Evolutionary conservation across 2,888 invertebrate species (phyloP).

Genomic region (Lobophora halterata): DNA sequence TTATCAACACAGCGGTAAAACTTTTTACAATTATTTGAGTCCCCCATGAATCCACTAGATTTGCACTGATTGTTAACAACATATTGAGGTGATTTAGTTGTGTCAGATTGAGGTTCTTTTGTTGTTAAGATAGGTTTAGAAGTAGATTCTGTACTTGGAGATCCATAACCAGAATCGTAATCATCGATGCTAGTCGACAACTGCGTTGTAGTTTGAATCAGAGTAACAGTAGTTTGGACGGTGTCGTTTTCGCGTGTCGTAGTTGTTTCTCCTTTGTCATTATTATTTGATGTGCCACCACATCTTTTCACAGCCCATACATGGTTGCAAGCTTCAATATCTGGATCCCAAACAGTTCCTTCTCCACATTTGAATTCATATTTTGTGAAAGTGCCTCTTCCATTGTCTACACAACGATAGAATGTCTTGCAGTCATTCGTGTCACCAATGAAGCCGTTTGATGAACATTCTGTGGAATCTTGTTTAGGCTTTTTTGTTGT

Average conservation of each 20-base stretch:
- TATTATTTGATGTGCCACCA: slow-evolving; percentile 27
- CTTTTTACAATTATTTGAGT: slow-evolving; percentile 80
- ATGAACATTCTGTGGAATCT: slow-evolving; percentile 23
- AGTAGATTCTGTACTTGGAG: slow-evolving; percentile 9
- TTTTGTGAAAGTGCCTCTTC: slow-evolving; percentile 61
- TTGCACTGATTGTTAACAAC: slow-evolving; percentile 47
- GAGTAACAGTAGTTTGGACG: neutral
- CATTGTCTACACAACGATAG: slow-evolving; percentile 82
- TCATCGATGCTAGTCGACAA: slow-evolving; percentile 2
- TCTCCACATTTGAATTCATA: slow-evolving; percentile 80
- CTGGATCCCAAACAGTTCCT: slow-evolving; percentile 82
- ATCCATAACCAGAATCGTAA: slow-evolving; percentile 22
- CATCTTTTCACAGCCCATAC: slow-evolving; percentile 64
- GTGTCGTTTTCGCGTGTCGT: too few relatives aligned
- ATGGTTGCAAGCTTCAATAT: slow-evolving; percentile 80
- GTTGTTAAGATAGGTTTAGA: slow-evolving; percentile 10
- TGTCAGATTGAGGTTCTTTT: slow-evolving; percentile 3
- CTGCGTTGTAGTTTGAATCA: neutral
- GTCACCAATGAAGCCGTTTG: slow-evolving; percentile 19
- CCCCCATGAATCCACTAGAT: slow-evolving; percentile 80
- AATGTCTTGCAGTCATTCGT: slow-evolving; percentile 72
- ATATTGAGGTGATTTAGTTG: slow-evolving; percentile 5
- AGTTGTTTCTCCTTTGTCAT: neutral
- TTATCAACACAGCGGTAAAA: slow-evolving; percentile 85
- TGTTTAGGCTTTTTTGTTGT: slow-evolving; percentile 13